phyloP scores from a whole-genome alignment of 2,113 vertebrate genomes.

The Chrysemys picta region DNA sequence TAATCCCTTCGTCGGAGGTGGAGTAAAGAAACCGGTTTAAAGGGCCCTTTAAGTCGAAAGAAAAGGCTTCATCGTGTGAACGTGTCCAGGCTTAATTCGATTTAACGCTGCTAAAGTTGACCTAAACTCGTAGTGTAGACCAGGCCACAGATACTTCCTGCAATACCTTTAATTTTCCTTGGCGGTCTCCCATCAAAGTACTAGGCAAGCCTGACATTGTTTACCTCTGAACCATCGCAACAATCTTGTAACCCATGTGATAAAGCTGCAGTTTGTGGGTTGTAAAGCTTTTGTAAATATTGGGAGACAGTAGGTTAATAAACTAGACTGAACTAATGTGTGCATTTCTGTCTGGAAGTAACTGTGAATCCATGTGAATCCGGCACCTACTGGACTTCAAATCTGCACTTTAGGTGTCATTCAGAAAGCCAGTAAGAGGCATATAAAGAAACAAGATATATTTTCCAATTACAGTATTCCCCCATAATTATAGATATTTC shows the following conservation, averaged over 20 bases:
- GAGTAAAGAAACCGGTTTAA: too few relatives aligned
- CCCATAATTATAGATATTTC: slow-evolving; percentile 68
- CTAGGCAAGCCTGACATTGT: not conserved
- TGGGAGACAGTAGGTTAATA: not conserved
- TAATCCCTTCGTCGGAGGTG: too few relatives aligned
- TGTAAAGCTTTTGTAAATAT: not conserved
- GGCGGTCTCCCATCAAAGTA: not conserved
- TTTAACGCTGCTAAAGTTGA: too few relatives aligned
- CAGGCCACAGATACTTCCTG: not conserved
- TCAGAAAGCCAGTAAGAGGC: slow-evolving; percentile 40
- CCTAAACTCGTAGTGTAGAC: too few relatives aligned
- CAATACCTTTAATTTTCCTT: not conserved
- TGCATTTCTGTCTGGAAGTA: not conserved
- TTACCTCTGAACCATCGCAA: not conserved
- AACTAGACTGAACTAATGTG: not conserved
- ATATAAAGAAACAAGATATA: slow-evolving; percentile 43
- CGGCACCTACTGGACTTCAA: slow-evolving; percentile 8
- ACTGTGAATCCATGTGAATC: not conserved
- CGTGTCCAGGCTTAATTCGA: too few relatives aligned
- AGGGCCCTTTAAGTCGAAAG: too few relatives aligned
- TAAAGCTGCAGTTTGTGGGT: not conserved
- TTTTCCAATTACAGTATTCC: slow-evolving; percentile 59
- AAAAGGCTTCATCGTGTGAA: too few relatives aligned
- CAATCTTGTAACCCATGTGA: not conserved
- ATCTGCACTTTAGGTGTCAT: slow-evolving; percentile 18